Evolutionary conservation across 2,888 invertebrate genomes (phyloP).

Genomic region (Endomychus coccineus): DNA sequence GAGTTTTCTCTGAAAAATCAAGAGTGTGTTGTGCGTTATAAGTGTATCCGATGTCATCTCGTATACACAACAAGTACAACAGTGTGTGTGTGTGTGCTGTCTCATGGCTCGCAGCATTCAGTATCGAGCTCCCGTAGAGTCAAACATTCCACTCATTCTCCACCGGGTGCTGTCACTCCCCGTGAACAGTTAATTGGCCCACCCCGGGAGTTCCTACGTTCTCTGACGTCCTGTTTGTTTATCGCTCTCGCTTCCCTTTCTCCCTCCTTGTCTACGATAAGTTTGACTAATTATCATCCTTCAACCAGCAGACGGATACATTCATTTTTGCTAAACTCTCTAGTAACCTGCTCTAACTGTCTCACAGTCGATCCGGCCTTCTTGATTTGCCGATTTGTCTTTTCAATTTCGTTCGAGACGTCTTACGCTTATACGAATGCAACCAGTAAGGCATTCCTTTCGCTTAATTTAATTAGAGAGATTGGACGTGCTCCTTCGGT

Average conservation of each 20-base stretch:
- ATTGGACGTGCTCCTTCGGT: conserved; percentile 6
- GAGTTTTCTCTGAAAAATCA: too few species aligned
- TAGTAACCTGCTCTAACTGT: too few species aligned
- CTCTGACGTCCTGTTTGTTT: conserved; percentile 41
- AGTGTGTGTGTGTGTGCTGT: conserved; percentile 31
- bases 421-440: neutral
- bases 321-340: conserved; percentile 26
- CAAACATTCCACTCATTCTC: conserved; percentile 39
- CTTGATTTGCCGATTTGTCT: conserved; percentile 15
- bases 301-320: conserved; percentile 20
- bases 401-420: conserved; percentile 6
- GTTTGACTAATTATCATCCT: conserved; percentile 22
- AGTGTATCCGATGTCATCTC: conserved; percentile 34
- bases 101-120: conserved; percentile 34
- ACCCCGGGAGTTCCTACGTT: conserved; percentile 43
- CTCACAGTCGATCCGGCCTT: conserved; percentile 11
- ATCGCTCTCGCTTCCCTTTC: too few species aligned
- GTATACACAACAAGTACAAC: too few species aligned
- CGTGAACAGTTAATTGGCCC: conserved; percentile 48
- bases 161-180: conserved; percentile 44
- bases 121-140: conserved; percentile 36
- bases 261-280: too few species aligned
- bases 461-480: conserved; percentile 14
- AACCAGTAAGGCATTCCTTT: neutral
- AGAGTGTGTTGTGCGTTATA: too few species aligned